Evolutionary conservation across 2,888 invertebrate species (phyloP).

Genomic region (Lasioglossum marginatum): DNA sequence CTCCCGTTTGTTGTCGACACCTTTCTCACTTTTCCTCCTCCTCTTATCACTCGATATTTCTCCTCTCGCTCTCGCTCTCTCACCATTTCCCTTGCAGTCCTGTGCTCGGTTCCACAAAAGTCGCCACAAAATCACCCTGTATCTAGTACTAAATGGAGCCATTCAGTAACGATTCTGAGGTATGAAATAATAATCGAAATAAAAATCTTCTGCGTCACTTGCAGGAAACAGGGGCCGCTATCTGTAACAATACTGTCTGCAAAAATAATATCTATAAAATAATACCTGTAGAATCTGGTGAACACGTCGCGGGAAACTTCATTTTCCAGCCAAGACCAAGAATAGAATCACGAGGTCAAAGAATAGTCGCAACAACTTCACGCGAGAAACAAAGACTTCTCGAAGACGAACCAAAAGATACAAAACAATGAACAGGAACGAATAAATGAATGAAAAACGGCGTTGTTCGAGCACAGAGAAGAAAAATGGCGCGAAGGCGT

Average conservation of each 20-base stretch:
- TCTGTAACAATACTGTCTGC: too few species aligned
- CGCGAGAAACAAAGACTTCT: neutral
- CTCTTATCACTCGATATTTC: neutral
- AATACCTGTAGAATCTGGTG: too few species aligned
- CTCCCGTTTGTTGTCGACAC: constrained; percentile 6
- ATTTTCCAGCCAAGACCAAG: neutral
- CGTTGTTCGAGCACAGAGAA: neutral
- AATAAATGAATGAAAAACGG: neutral
- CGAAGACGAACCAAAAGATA: neutral
- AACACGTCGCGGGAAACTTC: neutral
- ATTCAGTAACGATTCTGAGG: too few species aligned
- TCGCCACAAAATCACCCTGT: neutral
- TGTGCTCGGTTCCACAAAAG: neutral
- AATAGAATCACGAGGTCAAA: too few species aligned
- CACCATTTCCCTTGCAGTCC: neutral
- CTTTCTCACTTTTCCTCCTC: neutral
- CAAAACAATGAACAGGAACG: neutral
- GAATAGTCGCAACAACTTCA: neutral
- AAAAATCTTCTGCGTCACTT: neutral
- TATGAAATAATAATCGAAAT: neutral
- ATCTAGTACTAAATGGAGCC: neutral
- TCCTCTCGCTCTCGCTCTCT: neutral
- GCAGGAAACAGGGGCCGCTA: neutral
- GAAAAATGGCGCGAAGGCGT: constrained; percentile 8
- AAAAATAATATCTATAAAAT: neutral